Evolutionary conservation across 2,888 invertebrate genomes (phyloP).

Genomic region (Oscheius sp.): DNA sequence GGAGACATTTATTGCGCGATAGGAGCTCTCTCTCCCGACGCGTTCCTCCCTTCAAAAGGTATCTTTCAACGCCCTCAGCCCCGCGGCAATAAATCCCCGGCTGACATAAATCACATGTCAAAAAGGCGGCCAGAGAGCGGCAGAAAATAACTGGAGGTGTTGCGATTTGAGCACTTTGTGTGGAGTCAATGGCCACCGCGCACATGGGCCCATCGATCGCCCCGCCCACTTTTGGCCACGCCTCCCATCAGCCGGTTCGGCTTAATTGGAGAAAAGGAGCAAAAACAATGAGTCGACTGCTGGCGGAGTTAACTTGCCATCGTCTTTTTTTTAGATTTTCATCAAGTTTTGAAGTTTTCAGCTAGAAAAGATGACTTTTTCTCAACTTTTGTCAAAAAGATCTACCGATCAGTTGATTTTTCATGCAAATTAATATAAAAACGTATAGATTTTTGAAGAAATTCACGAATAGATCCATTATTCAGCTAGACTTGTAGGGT

Average conservation of each 20-base stretch:
- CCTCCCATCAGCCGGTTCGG: conserved; percentile 29
- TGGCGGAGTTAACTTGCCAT: no score
- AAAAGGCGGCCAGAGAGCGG: no score
- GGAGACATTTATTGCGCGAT: no score
- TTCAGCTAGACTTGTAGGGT: no score
- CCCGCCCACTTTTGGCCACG: background rate
- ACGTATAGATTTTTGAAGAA: background rate
- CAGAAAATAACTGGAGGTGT: background rate
- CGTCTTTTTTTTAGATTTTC: background rate
- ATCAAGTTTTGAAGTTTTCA: background rate
- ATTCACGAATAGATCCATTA: no score
- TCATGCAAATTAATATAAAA: background rate
- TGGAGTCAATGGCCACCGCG: conserved; percentile 22
- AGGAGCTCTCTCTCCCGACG: no score
- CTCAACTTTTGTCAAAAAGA: background rate
- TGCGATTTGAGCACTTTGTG: conserved; percentile 28
- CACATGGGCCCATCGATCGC: conserved; percentile 7
- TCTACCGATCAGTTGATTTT: background rate
- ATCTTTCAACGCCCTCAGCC: no score
- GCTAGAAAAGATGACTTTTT: background rate
- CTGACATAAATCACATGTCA: background rate
- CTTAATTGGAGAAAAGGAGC: conserved; percentile 18
- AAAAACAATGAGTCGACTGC: conserved; percentile 1
- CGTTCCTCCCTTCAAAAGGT: no score
- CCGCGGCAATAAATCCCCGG: no score